Evolutionary conservation across 2,797 vertebrate species (phyloP).

Genomic region (Synaphobranchus kaupii): DNA sequence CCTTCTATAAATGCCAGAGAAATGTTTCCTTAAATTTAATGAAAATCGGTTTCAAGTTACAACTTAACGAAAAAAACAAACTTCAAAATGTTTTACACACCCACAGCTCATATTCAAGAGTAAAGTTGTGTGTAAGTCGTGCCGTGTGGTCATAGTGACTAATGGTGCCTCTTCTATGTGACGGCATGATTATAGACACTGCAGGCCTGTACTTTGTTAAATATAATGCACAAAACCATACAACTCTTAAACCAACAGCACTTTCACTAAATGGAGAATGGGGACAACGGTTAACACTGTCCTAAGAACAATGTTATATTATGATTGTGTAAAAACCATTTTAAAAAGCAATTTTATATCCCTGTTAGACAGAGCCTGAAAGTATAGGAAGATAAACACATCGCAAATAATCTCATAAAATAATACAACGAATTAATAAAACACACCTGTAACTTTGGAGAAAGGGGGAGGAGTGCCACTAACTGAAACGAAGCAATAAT

Average conservation of each 20-base stretch:
- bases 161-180: background rate
- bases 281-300: conserved; percentile 76
- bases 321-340: background rate
- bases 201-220: background rate
- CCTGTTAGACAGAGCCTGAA: no score
- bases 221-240: background rate
- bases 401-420: no score
- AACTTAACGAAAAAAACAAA: background rate
- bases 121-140: no score
- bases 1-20: background rate
- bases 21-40: background rate
- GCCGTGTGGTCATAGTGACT: background rate
- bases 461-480: no score
- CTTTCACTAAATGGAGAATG: conserved; percentile 71
- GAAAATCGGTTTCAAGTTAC: background rate
- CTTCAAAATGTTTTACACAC: background rate
- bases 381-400: no score
- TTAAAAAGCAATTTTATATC: no score
- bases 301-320: conserved; percentile 23
- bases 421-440: no score
- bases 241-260: background rate
- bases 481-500: background rate
- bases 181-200: background rate
- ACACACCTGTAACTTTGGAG: no score
- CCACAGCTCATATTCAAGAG: background rate